These are phyloP conservation scores for Axea sp. DNA, from an alignment of 2,888 invertebrate species.

Conservation along the genomic window DNA sequence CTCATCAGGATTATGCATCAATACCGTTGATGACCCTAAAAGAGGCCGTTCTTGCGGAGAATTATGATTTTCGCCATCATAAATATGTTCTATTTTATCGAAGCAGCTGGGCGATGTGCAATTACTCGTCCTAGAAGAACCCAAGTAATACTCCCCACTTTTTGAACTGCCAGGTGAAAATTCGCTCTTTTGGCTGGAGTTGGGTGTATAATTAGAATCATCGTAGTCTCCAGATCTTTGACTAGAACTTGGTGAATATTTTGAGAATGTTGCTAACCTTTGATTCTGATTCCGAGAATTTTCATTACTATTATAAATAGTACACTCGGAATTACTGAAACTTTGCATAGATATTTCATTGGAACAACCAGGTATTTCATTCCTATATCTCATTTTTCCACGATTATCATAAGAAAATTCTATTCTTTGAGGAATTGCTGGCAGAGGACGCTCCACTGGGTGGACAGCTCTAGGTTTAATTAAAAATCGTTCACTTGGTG, in stretches of 20 bases:
- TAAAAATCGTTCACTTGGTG: conserved; percentile 72
- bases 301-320: conserved; percentile 62
- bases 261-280: conserved; percentile 67
- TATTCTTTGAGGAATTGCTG: conserved; percentile 73
- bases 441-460: conserved; percentile 75
- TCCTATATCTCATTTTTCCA: conserved; percentile 52
- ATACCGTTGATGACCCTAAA: conserved; percentile 65
- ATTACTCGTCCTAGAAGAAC: conserved; percentile 53
- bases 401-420: conserved; percentile 71
- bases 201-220: conserved; percentile 75
- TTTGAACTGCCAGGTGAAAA: conserved; percentile 76
- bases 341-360: conserved; percentile 37
- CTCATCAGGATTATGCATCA: conserved; percentile 65
- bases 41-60: conserved; percentile 43
- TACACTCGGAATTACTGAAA: conserved; percentile 64
- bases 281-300: conserved; percentile 68
- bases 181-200: conserved; percentile 76
- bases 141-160: conserved; percentile 75
- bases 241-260: conserved; percentile 75
- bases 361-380: conserved; percentile 21
- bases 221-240: conserved; percentile 75
- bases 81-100: conserved; percentile 66
- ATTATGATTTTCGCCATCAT: conserved; percentile 63
- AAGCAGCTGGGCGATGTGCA: conserved; percentile 60
- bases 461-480: conserved; percentile 72